These are phyloP conservation scores for Limnephilus marmoratus DNA, from an alignment of 2,888 invertebrate species.

Conservation along the genomic window DNA sequence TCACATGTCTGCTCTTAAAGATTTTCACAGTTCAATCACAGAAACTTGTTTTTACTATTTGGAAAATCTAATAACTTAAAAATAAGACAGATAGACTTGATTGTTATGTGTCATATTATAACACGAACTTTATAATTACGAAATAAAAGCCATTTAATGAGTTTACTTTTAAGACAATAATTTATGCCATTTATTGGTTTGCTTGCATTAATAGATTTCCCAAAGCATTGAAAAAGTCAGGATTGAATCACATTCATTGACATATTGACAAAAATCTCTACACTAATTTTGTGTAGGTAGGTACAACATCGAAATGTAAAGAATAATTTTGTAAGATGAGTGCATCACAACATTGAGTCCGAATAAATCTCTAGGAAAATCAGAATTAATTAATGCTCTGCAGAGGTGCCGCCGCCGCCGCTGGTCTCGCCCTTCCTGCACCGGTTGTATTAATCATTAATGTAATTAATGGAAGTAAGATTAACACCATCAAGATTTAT, in stretches of 20 bases:
- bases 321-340: conserved; percentile 29
- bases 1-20: conserved; percentile 13
- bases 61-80: not conserved
- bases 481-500: conserved; percentile 39
- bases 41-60: conserved; percentile 2
- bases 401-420: conserved; percentile 23
- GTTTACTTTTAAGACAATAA: not conserved
- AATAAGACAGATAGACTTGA: not conserved
- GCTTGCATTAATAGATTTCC: conserved; percentile 3
- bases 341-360: conserved; percentile 40
- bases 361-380: conserved; percentile 15
- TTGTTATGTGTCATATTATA: not conserved
- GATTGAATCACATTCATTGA: not conserved
- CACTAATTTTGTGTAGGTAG: conserved; percentile 4
- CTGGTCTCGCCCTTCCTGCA: conserved; percentile 48
- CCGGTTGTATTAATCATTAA: conserved; percentile 44
- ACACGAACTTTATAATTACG: not conserved
- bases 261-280: not conserved
- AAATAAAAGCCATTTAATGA: not conserved
- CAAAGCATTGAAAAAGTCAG: not conserved
- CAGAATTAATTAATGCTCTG: conserved; percentile 35
- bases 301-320: not conserved
- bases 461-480: conserved; percentile 31
- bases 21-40: conserved; percentile 16
- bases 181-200: not conserved